Percentiles rank a stretch among this genome's conserved stretches.
These are phyloP conservation scores for Petrolisthes cinctipes DNA, from an alignment of 2,888 invertebrate genomes.

Conservation along the genomic window DNA sequence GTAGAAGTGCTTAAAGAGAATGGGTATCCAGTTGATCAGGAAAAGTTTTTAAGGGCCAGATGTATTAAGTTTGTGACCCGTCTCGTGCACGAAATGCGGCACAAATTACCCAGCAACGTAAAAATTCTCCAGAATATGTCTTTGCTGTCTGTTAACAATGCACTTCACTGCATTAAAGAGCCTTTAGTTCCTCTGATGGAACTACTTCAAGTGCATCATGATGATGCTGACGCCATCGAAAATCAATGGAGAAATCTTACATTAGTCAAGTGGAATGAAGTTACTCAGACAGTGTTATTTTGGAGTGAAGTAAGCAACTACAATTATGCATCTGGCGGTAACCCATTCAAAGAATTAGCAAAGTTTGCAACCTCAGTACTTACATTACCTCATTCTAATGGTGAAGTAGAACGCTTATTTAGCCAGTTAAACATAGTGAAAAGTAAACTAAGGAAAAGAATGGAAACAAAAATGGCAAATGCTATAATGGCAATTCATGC, in stretches of 20 bases:
- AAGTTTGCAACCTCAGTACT: slow-evolving; percentile 25
- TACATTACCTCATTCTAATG: slow-evolving; percentile 32
- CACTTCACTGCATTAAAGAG: not conserved
- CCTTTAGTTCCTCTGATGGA: not conserved
- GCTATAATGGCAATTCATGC: not conserved
- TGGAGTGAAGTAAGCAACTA: slow-evolving; percentile 30
- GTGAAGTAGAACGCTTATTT: slow-evolving; percentile 17
- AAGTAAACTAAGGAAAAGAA: slow-evolving; percentile 17
- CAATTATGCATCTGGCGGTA: not conserved
- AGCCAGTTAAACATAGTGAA: slow-evolving; percentile 28
- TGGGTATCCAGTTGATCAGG: slow-evolving; percentile 2
- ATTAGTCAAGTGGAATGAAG: slow-evolving; percentile 3
- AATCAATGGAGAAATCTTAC: not conserved
- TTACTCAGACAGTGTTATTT: not conserved
- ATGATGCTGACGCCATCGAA: not conserved
- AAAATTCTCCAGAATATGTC: not conserved
- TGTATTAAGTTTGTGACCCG: not conserved
- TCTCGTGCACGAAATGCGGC: slow-evolving; percentile 17
- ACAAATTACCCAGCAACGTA: slow-evolving; percentile 11
- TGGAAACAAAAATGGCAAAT: slow-evolving; percentile 34
- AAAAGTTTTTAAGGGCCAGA: not conserved
- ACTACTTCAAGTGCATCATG: not conserved
- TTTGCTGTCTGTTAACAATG: slow-evolving; percentile 13
- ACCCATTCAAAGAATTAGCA: slow-evolving; percentile 20
- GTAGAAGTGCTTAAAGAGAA: slow-evolving; percentile 5